These are phyloP conservation scores for Apteryx mantelli DNA, from an alignment of 2,113 vertebrate species.

Conservation along the genomic window DNA sequence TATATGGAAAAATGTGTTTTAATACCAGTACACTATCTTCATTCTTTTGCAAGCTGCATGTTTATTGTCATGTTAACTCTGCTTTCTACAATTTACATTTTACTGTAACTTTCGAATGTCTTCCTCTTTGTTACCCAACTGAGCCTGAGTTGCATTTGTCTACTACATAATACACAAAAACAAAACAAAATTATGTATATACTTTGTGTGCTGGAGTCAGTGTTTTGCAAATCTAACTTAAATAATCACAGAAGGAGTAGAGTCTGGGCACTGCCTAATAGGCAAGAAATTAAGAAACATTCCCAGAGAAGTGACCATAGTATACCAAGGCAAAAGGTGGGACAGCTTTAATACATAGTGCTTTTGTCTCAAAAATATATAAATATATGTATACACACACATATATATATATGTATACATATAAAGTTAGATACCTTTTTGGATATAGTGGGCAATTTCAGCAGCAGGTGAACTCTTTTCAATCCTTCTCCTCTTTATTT, in stretches of 20 bases:
- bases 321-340: neutral
- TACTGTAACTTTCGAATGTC: neutral
- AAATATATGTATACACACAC: too few relatives aligned
- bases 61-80: conserved; percentile 51
- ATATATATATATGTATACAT: too few relatives aligned
- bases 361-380: too few relatives aligned
- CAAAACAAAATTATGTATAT: neutral
- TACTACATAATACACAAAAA: neutral
- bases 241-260: neutral
- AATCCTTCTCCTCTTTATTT: neutral
- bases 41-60: conserved; percentile 59
- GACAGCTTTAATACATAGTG: neutral
- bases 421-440: rapidly evolving
- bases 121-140: neutral
- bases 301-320: rapidly evolving
- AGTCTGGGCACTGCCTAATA: neutral
- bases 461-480: neutral
- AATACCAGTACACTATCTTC: conserved; percentile 24
- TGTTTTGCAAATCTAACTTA: neutral
- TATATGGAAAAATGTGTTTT: conserved; percentile 30
- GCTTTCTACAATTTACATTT: conserved; percentile 42
- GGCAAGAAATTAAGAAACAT: rapidly evolving
- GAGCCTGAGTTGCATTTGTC: conserved; percentile 7
- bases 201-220: neutral
- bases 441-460: rapidly evolving